phyloP scores from a whole-genome alignment of 2,888 invertebrate species.

The Trissolcus brochymenae region DNA sequence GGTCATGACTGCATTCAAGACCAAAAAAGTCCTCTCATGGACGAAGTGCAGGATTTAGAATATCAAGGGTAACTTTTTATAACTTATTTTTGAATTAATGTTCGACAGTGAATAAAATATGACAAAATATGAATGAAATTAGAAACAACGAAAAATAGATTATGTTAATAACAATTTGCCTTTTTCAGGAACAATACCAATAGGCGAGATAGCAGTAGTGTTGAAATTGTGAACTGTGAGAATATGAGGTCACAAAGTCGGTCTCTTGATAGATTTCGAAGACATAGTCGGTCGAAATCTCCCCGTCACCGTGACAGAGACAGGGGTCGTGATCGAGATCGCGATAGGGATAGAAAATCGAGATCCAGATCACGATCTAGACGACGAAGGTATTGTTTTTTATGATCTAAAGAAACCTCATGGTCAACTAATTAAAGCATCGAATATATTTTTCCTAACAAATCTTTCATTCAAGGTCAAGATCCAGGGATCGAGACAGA shows the following conservation, averaged over 20 bases:
- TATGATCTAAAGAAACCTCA: too few relatives aligned
- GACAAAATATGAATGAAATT: too few relatives aligned
- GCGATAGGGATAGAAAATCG: constrained; percentile 74
- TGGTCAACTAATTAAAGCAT: too few relatives aligned
- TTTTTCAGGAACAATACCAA: constrained; percentile 56
- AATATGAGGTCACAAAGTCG: constrained; percentile 72
- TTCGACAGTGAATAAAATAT: too few relatives aligned
- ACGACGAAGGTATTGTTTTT: constrained; percentile 76
- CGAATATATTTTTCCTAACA: too few relatives aligned
- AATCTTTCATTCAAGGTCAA: constrained; percentile 60
- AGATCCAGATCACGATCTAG: constrained; percentile 75
- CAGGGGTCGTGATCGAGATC: constrained; percentile 68
- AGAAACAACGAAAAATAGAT: too few relatives aligned
- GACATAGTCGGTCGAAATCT: constrained; percentile 74
- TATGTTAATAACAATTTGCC: not conserved
- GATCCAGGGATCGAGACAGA: constrained; percentile 79
- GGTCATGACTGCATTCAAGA: constrained; percentile 65
- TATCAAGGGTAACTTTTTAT: constrained; percentile 59
- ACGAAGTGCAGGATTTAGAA: constrained; percentile 70
- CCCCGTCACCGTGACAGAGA: constrained; percentile 71
- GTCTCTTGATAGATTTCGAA: constrained; percentile 73
- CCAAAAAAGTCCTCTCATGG: constrained; percentile 72
- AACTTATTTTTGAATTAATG: not conserved
- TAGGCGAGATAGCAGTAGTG: constrained; percentile 73
- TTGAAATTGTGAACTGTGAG: constrained; percentile 75